phyloP scores from a whole-genome alignment of 2,888 invertebrate species.

The Patella pellucida region DNA sequence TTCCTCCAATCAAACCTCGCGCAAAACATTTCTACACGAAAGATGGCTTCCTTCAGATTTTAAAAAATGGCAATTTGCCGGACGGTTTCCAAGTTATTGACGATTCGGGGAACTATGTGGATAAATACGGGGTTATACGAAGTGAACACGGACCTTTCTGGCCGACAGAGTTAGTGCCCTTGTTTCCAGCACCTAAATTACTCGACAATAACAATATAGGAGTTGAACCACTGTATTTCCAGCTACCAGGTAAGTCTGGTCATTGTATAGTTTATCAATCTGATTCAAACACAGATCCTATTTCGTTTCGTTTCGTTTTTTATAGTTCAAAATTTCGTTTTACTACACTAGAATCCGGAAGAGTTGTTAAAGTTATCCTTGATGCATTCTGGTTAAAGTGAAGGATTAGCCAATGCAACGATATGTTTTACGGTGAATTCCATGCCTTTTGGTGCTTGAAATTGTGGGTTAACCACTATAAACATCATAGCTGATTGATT shows the following conservation, averaged over 20 bases:
- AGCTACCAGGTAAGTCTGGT: slow-evolving; percentile 46
- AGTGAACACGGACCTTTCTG: slow-evolving; percentile 68
- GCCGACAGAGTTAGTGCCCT: slow-evolving; percentile 65
- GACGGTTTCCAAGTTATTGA: slow-evolving; percentile 54
- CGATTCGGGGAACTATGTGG: slow-evolving; percentile 55
- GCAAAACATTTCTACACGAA: slow-evolving; percentile 58
- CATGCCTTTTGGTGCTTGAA: no score
- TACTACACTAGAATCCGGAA: no score
- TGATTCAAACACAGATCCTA: no score
- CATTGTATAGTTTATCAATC: no score
- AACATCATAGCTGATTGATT: no score
- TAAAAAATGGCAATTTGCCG: slow-evolving; percentile 56
- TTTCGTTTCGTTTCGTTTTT: no score
- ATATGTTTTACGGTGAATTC: no score
- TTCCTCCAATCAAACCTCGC: slow-evolving; percentile 31
- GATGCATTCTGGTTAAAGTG: no score
- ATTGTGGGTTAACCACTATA: no score
- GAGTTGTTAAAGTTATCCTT: no score
- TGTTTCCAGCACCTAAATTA: slow-evolving; percentile 63
- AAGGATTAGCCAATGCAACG: no score
- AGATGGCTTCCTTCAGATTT: slow-evolving; percentile 58
- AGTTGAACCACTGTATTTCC: slow-evolving; percentile 55
- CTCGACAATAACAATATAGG: background rate
- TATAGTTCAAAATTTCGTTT: no score
- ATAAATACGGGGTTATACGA: slow-evolving; percentile 64